Base-by-base conservation (phyloP, 2,113 vertebrate genomes). In the Onychostoma macrolepis region DNA sequence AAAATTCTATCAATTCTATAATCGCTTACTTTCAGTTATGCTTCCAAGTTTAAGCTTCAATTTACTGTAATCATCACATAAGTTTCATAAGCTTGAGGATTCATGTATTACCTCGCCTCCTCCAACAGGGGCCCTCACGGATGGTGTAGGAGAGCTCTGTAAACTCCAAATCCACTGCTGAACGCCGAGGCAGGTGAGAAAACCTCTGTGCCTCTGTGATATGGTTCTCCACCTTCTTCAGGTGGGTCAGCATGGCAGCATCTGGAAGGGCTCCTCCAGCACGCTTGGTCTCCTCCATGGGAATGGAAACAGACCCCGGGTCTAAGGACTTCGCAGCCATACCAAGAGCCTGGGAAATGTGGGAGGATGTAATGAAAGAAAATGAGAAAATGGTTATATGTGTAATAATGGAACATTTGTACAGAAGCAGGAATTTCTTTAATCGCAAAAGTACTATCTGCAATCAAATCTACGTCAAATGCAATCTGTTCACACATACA, bases 221-320 rank as follows among this genome's bases (percentile, higher is more conserved):
- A 91, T 99, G 97, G 93, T 99, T 99, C 93, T 99, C 98, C 92
- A 99, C 98, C 91, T 99, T 99, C 95, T 99, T 99, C 92, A 99
- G 92, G 93, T 99, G 98, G 90, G 95, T 97, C 93, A 99, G 95
- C 88, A 99, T 93, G 0, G 97, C 94, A 0, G 96, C 95, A 58
- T 99, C 98, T 41, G 93, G 94, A 12, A 92, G 93, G 0, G 96
- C 90, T 26, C 93, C 94, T 1, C 91, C 84, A 0, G 92, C 94
- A 88, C 95, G 94, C 86, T 97, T 96, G 1, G 96, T 95, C 88
- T 97, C 98, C 93, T 99, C 97, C 95, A 98, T 94, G 11, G 96
- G 94, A 88, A 98, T 97, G 81, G 96, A 95, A 89, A 97, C 97
- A 0, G 95, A 93, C 0, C 93, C 88, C 11, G 92, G 92, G 2